These are phyloP conservation scores for Poicephalus meyeri DNA, from an alignment of 2,113 vertebrate species.

Conservation along the genomic window DNA sequence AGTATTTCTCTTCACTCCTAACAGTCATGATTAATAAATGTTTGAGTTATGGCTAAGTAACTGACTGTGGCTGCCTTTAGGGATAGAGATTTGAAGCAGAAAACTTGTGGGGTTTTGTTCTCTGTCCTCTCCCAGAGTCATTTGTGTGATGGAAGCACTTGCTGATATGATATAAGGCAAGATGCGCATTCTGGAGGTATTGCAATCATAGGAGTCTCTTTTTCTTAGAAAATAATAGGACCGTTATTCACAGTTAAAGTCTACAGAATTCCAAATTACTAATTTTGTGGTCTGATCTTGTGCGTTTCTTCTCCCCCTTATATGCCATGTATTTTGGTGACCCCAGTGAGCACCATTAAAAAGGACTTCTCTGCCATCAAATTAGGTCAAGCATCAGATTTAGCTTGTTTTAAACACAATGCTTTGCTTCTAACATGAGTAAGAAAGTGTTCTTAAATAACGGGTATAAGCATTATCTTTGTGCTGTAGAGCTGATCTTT, in stretches of 20 bases:
- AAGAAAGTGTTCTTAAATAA: background rate
- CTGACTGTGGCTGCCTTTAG: background rate
- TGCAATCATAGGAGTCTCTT: background rate
- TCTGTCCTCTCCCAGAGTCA: background rate
- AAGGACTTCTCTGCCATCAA: background rate
- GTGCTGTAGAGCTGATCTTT: background rate
- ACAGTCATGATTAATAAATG: background rate
- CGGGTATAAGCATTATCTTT: background rate
- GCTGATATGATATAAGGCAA: background rate
- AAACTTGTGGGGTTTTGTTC: background rate
- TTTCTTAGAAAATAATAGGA: background rate
- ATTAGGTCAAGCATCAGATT: background rate
- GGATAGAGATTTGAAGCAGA: background rate
- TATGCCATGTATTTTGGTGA: background rate
- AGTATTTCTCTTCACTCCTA: background rate
- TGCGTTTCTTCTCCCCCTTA: accelerated
- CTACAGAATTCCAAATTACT: background rate
- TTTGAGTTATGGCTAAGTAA: background rate
- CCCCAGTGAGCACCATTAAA: background rate
- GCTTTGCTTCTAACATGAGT: background rate
- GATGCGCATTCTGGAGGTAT: background rate
- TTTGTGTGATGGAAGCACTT: background rate
- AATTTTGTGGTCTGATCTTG: background rate
- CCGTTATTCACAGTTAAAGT: background rate
- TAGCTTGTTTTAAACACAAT: background rate